Base-by-base conservation (phyloP, 2,888 invertebrate species). In the Tinea semifulvella region DNA sequence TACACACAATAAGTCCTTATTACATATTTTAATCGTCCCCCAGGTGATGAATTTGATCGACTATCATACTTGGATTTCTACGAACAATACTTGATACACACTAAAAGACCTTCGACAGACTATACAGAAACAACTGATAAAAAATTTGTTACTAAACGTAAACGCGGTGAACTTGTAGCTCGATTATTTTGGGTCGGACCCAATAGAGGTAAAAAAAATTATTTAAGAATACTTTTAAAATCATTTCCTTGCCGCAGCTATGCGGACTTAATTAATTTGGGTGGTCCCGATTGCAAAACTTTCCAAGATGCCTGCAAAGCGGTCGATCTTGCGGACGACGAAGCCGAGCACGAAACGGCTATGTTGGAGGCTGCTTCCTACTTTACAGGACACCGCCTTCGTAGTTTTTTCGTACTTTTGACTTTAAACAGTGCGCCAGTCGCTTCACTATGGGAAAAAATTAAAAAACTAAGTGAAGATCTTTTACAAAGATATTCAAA, bases 301-400 rank as follows among this genome's bases (percentile, higher is more conserved):
- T 49, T 50, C 16, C 49, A 50, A 42, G 50, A 50, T 14, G 50
- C 49, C 19, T 49, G 48, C 18, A 46, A 42, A 45, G 8, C 27
- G n/a, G 36, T 49, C 14, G 47, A 46, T 22, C 20, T 50, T 13
- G 49, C 48, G 16, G 45, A 49, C 42, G 47, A 49, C 31, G 47
- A 49, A n/a, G 28, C 19, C 26, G 47, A 49, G 27, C 46, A 46
- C 35, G 44, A 45, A 27, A 39, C 13, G 19, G 45, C 46, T 27
- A 47, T 46, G 47, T 19, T 28, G 44, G 48, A 46, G 44, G 46
- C 50, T 38, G 26, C 46, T 11, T 28, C 25, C 36, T 50, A 47
- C 31, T 47, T 45, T 25, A 49, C 48, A 18, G 47, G 43, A 28
- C 27, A 44, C 35, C 48, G 46, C 17, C 36, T 43, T 35, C 48